These are phyloP conservation scores for Calcarius lapponicus DNA, from an alignment of 2,797 vertebrate species.

Conservation along the genomic window DNA sequence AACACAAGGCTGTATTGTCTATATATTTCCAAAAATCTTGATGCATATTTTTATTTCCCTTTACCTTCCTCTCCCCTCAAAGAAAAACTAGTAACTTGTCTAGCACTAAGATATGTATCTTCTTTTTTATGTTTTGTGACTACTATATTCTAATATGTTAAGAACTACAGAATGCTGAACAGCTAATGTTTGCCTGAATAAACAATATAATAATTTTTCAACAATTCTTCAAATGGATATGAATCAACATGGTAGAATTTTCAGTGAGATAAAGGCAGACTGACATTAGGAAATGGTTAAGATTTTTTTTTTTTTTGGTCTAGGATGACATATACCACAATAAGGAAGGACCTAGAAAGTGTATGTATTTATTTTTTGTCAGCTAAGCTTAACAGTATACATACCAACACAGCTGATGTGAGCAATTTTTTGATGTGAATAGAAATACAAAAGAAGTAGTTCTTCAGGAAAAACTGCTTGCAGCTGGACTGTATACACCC, in stretches of 20 bases:
- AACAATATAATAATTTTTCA: not conserved
- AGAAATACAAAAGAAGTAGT: not conserved
- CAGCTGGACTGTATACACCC: not conserved
- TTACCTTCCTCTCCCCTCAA: not conserved
- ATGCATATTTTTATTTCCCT: slow-evolving; percentile 28
- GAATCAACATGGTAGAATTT: not conserved
- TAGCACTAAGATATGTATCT: slow-evolving; percentile 55
- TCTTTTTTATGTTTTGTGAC: slow-evolving; percentile 35
- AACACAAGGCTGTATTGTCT: not conserved
- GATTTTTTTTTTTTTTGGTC: not conserved
- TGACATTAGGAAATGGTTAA: not conserved
- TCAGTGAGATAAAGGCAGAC: not conserved
- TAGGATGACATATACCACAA: not conserved
- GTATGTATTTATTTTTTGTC: not conserved
- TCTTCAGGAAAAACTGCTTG: not conserved
- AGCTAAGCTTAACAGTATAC: not conserved
- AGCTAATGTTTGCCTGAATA: not conserved
- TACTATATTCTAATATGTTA: not conserved
- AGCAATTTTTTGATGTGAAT: not conserved
- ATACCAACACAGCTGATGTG: not conserved
- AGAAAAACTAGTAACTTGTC: slow-evolving; percentile 60
- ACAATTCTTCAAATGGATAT: not conserved
- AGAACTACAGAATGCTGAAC: not conserved
- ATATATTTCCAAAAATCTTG: slow-evolving; percentile 23
- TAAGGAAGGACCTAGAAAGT: not conserved